Percentiles rank a stretch among this genome's conserved stretches.
Evolutionary conservation across 2,797 vertebrate species (phyloP).

Genomic region (Sebastes hubbsi): DNA sequence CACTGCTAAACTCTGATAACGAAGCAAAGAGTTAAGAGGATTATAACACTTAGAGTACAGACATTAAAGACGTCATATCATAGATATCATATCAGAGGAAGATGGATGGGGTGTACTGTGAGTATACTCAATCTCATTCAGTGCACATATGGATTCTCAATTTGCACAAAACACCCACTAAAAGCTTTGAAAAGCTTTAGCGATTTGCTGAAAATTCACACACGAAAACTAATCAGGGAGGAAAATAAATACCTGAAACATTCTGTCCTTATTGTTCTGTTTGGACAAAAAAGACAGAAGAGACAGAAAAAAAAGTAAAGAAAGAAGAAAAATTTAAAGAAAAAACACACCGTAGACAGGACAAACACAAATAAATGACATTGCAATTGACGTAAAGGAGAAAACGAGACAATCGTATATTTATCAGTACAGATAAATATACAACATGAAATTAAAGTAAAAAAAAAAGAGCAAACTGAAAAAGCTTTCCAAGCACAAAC

Average conservation of each 20-base stretch:
- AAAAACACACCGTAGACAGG: slow-evolving; percentile 9
- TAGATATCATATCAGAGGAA: slow-evolving; percentile 30
- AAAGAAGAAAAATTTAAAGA: slow-evolving; percentile 60
- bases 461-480: not conserved
- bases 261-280: slow-evolving; percentile 91
- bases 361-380: slow-evolving; percentile 12
- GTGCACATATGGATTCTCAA: slow-evolving; percentile 9
- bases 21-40: slow-evolving; percentile 52
- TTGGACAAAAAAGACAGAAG: slow-evolving; percentile 66
- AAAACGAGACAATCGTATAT: not conserved
- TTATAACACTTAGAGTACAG: slow-evolving; percentile 38
- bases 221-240: slow-evolving; percentile 20
- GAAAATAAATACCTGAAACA: slow-evolving; percentile 88
- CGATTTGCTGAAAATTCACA: slow-evolving; percentile 12
- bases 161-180: slow-evolving; percentile 2
- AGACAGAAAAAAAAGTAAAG: slow-evolving; percentile 25
- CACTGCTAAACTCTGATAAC: slow-evolving; percentile 46
- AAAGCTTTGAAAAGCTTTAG: not conserved
- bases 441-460: not conserved
- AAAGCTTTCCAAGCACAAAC: not conserved
- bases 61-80: slow-evolving; percentile 45
- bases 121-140: not conserved
- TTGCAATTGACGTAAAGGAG: not conserved
- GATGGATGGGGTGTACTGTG: not conserved
- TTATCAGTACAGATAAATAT: not conserved